Base-by-base conservation (phyloP, 2,113 vertebrate species). In the Oostethus manadensis region DNA sequence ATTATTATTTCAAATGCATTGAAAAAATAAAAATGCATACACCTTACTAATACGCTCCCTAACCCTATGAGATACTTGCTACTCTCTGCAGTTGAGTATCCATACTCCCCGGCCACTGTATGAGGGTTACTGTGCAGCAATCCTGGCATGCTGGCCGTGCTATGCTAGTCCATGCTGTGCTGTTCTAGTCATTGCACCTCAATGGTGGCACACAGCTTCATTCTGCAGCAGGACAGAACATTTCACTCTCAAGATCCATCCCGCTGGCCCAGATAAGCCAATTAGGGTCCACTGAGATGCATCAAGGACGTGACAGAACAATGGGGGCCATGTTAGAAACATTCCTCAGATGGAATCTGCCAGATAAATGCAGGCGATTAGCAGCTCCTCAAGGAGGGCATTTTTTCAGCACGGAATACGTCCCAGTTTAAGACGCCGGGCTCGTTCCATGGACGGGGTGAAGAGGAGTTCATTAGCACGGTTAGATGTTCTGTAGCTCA, bases 381-480 rank as follows among this genome's bases (percentile, higher is more conserved):
- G 70, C 21, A 40, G 18, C 65, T 62, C 70, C 71, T 72, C 71
- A 61, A 64, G 61, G 60, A 78, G 51, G 44, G 23, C 48, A 22
- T 55, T 56, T 64, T 38, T 83, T 74, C 60, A 70, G 58, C 71
- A 62, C 68, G 62, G 51, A 76, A 71, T 58, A 60, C 55, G 46
- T 77, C 68, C 70, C 60, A 77, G 66, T 77, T 78, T 57, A 66
- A 51, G 67, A 68, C 59, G 60, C 44, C 44, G 58, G 79, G 69
- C 54, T 75, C 68, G 33, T 83, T 78, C 75, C 79, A 83, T 78
- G 77, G 69, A 81, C 78, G 73, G 51, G 71, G 51, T 60, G 68
- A 76, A 69, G 70, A 81, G 56, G 74, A 71, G 73, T 78, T 77
- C 75, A 85, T 79, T 80, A 74, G 76, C 56, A 71, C 71, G 51